Evolutionary conservation across 2,113 vertebrate genomes (phyloP), one percentile per base, ranked within the genome.

Genomic region (Pseudopipra pipra): DNA sequence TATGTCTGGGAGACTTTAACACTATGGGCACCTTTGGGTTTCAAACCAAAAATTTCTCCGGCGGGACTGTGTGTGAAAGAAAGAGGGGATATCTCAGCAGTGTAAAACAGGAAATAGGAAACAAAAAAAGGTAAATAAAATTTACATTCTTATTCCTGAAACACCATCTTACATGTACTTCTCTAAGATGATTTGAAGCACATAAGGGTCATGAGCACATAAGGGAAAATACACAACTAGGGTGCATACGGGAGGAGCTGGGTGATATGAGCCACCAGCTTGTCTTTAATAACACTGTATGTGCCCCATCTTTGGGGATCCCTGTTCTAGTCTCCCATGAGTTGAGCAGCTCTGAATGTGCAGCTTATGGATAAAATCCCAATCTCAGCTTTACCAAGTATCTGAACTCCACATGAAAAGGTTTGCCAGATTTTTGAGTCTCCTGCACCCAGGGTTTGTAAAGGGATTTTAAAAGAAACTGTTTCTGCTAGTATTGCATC

Each of bases 301-400:
- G 3, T 49, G 9, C 9, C 13, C 6, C 18, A 41, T 9, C 20
- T 21, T 18, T n/a, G 11, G 5, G 16, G 11, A 37, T 4, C 3
- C 1, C 1, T 0, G 0, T 56, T 72, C n/a, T 46, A 33, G 22
- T 49, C 24, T 86, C 8, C 35, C 1, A 2, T 12, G 18, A 93
- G 19, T 23, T 41, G 14, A 80, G 41, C 20, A 70, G 74, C n/a
- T 83, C 46, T 44, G 39, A 83, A 73, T 3, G 8, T 49, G 20
- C 28, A 84, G 33, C 3, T 86, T 70, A n/a, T 3, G 54, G 30
- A 47, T 7, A 86, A 91, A 91, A 58, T 8, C 15, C 17, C 37
- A 28, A 59, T 11, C 10, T 52, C 47, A 22, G 9, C 24, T 83
- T 66, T 73, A 49, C 63, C 23, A 68, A 46, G 20, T 46, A 73